Conservation (phyloP, 2,797 vertebrate species). For the Loriculus beryllinus region DNA sequence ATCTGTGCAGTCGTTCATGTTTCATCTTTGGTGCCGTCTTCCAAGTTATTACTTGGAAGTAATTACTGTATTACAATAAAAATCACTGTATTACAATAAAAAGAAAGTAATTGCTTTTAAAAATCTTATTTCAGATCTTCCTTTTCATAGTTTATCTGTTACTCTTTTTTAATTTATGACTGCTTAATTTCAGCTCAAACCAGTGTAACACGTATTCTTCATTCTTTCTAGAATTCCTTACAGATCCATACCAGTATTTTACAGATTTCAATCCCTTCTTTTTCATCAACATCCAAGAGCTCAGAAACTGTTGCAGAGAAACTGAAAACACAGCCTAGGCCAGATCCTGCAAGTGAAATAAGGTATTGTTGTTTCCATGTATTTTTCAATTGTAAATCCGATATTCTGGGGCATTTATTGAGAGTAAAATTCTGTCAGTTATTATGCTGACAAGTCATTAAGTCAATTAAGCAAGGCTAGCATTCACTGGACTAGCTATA, state of each 20-base stretch:
- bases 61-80: background rate
- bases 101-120: background rate
- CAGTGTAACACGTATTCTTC: background rate
- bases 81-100: background rate
- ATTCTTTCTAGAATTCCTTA: slow-evolving; percentile 33
- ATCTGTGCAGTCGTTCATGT: background rate
- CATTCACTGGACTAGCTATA: background rate
- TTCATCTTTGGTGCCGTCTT: background rate
- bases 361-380: slow-evolving; percentile 51
- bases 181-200: background rate
- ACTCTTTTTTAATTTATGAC: background rate
- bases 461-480: background rate
- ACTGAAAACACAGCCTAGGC: slow-evolving; percentile 36
- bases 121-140: background rate
- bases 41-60: background rate
- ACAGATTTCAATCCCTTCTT: slow-evolving; percentile 76
- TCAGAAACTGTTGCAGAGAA: slow-evolving; percentile 64
- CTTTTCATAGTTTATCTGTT: background rate
- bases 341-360: slow-evolving; percentile 62
- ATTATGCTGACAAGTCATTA: background rate
- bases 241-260: slow-evolving; percentile 77
- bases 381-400: background rate
- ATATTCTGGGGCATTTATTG: background rate
- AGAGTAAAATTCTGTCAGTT: background rate
- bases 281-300: slow-evolving; percentile 65